A percentile compares a stretch with the other conserved stretches of the same genome.
phyloP scores from a whole-genome alignment of 2,113 vertebrate species.

The Patagioenas fasciata region DNA sequence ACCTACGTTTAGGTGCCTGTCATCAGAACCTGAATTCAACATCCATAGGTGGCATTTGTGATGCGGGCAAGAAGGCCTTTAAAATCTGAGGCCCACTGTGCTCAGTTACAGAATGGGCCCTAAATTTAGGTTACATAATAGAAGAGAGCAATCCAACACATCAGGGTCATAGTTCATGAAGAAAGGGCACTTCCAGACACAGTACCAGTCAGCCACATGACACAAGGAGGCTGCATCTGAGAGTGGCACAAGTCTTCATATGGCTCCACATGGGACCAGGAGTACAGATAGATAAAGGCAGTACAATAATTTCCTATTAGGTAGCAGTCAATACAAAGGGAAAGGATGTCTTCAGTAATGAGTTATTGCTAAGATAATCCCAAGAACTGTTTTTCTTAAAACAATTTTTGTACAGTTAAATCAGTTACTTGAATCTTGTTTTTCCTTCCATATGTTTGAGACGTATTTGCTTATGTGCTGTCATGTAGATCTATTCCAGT shows the following conservation, averaged over 20 bases:
- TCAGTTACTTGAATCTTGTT: neutral
- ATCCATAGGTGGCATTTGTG: neutral
- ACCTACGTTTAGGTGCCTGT: neutral
- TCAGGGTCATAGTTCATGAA: neutral
- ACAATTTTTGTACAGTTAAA: neutral
- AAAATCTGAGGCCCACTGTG: neutral
- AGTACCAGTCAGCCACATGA: neutral
- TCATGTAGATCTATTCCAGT: neutral
- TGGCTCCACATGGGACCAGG: neutral
- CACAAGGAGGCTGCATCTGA: neutral
- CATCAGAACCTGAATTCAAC: neutral
- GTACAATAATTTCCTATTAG: neutral
- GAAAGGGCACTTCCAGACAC: neutral
- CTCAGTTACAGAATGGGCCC: neutral
- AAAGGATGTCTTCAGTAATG: neutral
- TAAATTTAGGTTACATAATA: neutral
- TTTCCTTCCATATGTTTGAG: neutral
- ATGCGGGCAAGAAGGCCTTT: neutral
- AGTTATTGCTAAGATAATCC: neutral
- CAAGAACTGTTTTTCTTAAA: neutral
- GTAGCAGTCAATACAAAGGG: neutral
- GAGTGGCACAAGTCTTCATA: neutral
- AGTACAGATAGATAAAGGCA: neutral
- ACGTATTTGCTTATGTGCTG: neutral
- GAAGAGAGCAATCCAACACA: neutral